Base-by-base conservation (phyloP, 2,888 invertebrate species). In the Metacarcinus magister region DNA sequence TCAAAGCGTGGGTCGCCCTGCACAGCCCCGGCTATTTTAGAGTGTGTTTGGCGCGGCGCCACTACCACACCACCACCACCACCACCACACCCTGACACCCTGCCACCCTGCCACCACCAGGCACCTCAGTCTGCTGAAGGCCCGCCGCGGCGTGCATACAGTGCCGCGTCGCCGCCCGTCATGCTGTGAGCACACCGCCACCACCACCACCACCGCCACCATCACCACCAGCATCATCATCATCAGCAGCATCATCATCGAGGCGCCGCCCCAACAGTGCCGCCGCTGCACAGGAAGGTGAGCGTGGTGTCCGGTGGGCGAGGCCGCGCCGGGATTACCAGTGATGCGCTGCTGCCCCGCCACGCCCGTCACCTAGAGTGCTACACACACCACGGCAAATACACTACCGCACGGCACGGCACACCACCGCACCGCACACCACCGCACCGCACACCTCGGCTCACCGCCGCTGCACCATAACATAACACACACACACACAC, bases 21-120 rank as follows among this genome's bases (percentile, higher is more conserved):
- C 82, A 32, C 44, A 60, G 46, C 96, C 67, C 60, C 46, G 92
- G 94, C 94, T 96, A 96, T 96, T 96, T 96, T 96, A 94, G 96
- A 94, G 96, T 39, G n/a, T 32, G 91, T 75, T 92, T 96, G 96
- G 96, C 96, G 94, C 94, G 54, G 92, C 89, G 96, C 94, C 96
- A 92, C 94, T 48, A 92, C 94, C n/a, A n/a, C n/a, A n/a, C n/a
- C n/a, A n/a, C n/a, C n/a, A n/a, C n/a, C n/a, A n/a, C n/a, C n/a
- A n/a, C n/a, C n/a, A n/a, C n/a, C n/a, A n/a, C n/a, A n/a, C n/a
- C n/a, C n/a, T n/a, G 54, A 10, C 54, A 7, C 54, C 54, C 54
- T 16, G 8, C 54, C 54, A 16, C 67, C 67, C n/a, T 2, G 67
- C 67, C 67, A n/a, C 67, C 67, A 19, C 16, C n/a, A 7, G 16